phyloP scores from a whole-genome alignment of 2,113 vertebrate genomes.

The Tympanuchus pallidicinctus region DNA sequence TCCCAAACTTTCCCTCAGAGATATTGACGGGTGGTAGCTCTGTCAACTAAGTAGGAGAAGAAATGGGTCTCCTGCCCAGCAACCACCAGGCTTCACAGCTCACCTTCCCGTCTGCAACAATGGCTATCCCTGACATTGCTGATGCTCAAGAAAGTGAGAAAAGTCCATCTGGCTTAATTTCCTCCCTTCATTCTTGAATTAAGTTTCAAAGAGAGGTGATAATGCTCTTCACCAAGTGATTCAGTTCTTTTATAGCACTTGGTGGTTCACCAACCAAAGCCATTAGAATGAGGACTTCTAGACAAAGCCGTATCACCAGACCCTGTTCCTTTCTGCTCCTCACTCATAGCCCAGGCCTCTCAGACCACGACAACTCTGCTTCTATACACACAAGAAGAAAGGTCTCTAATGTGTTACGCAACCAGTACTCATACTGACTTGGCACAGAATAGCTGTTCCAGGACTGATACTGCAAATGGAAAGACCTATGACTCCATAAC shows the following conservation, averaged over 20 bases:
- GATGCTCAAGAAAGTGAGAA: background rate
- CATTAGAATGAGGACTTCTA: background rate
- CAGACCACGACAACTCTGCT: accelerated
- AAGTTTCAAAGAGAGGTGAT: background rate
- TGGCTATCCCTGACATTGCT: background rate
- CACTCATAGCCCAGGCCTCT: accelerated
- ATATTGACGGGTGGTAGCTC: background rate
- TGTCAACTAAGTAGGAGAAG: background rate
- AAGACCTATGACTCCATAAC: background rate
- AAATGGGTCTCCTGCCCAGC: background rate
- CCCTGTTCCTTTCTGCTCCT: background rate
- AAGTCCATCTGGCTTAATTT: background rate
- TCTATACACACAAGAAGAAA: accelerated
- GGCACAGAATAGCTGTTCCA: background rate
- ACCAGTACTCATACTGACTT: background rate
- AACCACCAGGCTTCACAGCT: background rate
- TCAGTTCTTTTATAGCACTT: background rate
- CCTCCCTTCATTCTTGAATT: background rate
- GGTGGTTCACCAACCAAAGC: background rate
- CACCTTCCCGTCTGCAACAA: background rate
- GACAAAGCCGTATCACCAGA: background rate
- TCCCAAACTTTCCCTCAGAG: background rate
- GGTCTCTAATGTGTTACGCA: accelerated
- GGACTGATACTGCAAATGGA: background rate
- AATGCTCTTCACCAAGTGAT: background rate